These are phyloP conservation scores for Catocala nupta DNA, from an alignment of 2,888 invertebrate species.

Conservation along the genomic window DNA sequence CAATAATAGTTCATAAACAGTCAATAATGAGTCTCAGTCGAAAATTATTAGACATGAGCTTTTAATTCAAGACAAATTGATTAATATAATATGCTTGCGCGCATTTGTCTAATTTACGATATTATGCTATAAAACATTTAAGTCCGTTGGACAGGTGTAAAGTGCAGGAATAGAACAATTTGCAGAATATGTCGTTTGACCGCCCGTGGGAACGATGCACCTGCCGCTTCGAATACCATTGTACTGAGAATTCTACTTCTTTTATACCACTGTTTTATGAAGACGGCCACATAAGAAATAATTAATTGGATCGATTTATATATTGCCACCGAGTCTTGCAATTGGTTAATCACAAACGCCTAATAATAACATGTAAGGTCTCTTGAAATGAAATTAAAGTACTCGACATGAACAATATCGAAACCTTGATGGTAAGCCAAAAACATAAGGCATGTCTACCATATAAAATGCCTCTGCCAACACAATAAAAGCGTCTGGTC, in stretches of 20 bases:
- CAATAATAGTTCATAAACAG: too few species aligned
- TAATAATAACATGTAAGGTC: neutral
- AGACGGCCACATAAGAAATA: conserved; percentile 29
- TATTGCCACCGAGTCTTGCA: neutral
- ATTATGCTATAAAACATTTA: conserved; percentile 40
- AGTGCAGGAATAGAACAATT: conserved; percentile 74
- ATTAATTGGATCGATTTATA: conserved; percentile 11
- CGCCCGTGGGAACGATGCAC: conserved; percentile 76
- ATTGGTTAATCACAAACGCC: neutral
- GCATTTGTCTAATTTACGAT: conserved; percentile 27
- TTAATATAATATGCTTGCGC: neutral
- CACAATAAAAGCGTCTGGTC: conserved; percentile 37
- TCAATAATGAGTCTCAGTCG: too few species aligned
- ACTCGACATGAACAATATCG: conserved; percentile 19
- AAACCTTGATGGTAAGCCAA: conserved; percentile 42
- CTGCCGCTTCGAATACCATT: conserved; percentile 66
- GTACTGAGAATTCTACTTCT: conserved; percentile 53
- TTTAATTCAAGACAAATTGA: neutral
- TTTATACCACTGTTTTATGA: conserved; percentile 49
- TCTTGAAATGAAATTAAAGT: neutral
- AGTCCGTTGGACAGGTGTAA: conserved; percentile 68
- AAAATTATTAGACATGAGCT: too few species aligned
- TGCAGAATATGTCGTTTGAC: conserved; percentile 63
- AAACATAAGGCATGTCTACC: conserved; percentile 29
- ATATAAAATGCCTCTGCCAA: conserved; percentile 34